These are phyloP conservation scores for Maccullochella peelii DNA, from an alignment of 2,113 vertebrate genomes.

Conservation along the genomic window DNA sequence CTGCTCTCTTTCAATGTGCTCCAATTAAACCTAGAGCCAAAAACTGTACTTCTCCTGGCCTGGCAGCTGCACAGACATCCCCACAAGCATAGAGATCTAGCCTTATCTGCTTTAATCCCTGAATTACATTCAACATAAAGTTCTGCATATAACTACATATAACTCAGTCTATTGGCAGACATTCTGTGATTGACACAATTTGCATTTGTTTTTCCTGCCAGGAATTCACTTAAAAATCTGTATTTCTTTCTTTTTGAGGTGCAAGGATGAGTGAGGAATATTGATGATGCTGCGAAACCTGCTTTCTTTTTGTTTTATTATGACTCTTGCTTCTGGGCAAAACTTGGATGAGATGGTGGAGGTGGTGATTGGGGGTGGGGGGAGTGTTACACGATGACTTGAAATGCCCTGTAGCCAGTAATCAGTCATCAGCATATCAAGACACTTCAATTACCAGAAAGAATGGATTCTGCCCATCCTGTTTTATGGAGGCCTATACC, in stretches of 20 bases:
- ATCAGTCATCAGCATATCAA: slow-evolving; percentile 51
- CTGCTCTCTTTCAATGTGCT: slow-evolving; percentile 49
- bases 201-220: slow-evolving; percentile 12
- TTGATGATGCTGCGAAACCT: slow-evolving; percentile 54
- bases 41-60: slow-evolving; percentile 8
- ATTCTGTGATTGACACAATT: slow-evolving; percentile 24
- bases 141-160: slow-evolving; percentile 49
- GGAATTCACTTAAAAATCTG: slow-evolving; percentile 5
- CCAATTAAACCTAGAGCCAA: slow-evolving; percentile 68
- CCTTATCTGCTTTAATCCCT: slow-evolving; percentile 70
- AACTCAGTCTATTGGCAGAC: slow-evolving; percentile 6
- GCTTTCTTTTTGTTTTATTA: slow-evolving; percentile 34
- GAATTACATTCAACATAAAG: slow-evolving; percentile 58
- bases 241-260: background rate
- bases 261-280: slow-evolving; percentile 29
- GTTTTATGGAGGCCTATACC: background rate
- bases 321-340: slow-evolving; percentile 37
- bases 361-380: background rate
- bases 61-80: slow-evolving; percentile 38
- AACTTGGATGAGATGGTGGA: slow-evolving; percentile 19
- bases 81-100: slow-evolving; percentile 60
- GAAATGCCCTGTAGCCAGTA: slow-evolving; percentile 22
- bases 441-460: slow-evolving; percentile 36
- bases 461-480: slow-evolving; percentile 11
- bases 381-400: background rate